phyloP scores from a whole-genome alignment of 2,888 invertebrate species.

The Chaetogeoica ovagalla region DNA sequence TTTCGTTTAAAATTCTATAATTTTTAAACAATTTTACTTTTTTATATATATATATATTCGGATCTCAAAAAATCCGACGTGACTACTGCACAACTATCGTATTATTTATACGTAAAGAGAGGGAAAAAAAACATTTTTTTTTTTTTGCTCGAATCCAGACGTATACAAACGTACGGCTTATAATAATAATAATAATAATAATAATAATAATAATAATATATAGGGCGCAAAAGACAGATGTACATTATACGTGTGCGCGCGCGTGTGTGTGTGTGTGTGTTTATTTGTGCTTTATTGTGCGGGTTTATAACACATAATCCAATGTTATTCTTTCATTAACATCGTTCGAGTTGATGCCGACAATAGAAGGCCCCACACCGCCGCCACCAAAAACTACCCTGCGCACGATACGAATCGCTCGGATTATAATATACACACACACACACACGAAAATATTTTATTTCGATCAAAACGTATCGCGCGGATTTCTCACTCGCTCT shows the following conservation, averaged over 20 bases:
- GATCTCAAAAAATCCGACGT: no score
- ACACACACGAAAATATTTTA: slow-evolving; percentile 6
- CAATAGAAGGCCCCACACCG: slow-evolving; percentile 36
- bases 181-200: no score
- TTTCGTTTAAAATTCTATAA: no score
- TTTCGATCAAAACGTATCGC: slow-evolving; percentile 48
- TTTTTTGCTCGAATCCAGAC: no score
- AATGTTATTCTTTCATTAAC: slow-evolving; percentile 53
- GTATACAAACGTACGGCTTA: no score
- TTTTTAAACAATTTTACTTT: no score
- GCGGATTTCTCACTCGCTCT: no score
- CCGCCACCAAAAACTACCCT: slow-evolving; percentile 9
- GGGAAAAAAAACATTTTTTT: no score
- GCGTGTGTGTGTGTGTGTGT: slow-evolving; percentile 51
- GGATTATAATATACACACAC: slow-evolving; percentile 49
- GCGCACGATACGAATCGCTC: slow-evolving; percentile 39
- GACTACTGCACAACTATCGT: no score
- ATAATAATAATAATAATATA: no score
- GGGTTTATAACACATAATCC: slow-evolving; percentile 53
- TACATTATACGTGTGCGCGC: slow-evolving; percentile 49
- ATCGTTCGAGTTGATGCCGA: slow-evolving; percentile 53
- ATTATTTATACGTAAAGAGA: no score
- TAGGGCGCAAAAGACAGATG: slow-evolving; percentile 40
- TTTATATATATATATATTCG: no score
- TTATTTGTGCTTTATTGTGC: slow-evolving; percentile 53